A percentile compares a stretch with the other conserved stretches of the same genome.
phyloP scores from a whole-genome alignment of 2,797 vertebrate genomes.

The Hirundo rustica region DNA sequence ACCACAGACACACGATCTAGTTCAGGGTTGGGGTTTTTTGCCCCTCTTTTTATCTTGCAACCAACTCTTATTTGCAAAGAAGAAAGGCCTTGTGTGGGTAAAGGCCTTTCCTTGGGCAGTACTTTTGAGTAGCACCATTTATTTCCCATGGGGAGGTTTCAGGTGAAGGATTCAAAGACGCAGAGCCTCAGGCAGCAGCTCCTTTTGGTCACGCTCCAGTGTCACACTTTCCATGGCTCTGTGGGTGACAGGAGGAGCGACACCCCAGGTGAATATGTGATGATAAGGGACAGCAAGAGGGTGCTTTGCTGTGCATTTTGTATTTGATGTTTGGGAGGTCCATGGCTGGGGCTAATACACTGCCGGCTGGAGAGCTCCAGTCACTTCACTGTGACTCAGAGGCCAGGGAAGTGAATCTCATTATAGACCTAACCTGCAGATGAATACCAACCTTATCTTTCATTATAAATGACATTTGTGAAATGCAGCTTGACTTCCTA shows the following conservation, averaged over 20 bases:
- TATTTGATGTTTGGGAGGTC: not conserved
- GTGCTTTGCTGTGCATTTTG: not conserved
- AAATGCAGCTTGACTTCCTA: conserved; percentile 11
- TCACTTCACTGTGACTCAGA: not conserved
- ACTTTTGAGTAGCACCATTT: not conserved
- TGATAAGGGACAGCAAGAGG: not conserved
- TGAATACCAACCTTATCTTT: conserved; percentile 7
- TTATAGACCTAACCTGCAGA: conserved; percentile 17
- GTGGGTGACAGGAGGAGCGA: not conserved
- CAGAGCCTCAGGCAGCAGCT: not conserved
- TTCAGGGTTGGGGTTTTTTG: rapidly evolving
- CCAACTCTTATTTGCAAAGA: not conserved
- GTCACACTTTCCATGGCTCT: not conserved
- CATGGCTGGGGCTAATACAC: not conserved
- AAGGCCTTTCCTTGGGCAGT: not conserved
- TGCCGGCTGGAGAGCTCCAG: not conserved
- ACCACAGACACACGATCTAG: not conserved
- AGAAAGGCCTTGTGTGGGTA: not conserved
- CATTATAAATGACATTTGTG: not conserved
- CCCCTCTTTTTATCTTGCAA: not conserved
- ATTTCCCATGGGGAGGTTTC: not conserved
- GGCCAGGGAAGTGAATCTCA: not conserved
- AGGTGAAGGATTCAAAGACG: not conserved
- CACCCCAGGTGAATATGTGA: not conserved
- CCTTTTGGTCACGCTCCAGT: not conserved